Conservation (phyloP, 2,113 vertebrate genomes). For the Perca flavescens region DNA sequence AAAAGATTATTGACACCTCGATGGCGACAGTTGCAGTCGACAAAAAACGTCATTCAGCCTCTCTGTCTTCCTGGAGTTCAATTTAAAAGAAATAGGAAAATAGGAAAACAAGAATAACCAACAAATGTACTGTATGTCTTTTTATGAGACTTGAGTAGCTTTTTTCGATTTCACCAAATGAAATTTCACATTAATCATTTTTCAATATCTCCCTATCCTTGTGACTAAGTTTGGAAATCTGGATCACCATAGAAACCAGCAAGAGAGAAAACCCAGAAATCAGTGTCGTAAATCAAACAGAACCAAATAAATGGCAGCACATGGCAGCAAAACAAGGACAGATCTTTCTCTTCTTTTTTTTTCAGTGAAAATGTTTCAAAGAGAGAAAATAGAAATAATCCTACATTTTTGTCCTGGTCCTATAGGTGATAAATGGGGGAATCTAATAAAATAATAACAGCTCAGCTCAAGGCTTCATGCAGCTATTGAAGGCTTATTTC, state of each 20-base stretch:
- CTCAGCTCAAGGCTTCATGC: not conserved
- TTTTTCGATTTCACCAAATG: conserved; percentile 22
- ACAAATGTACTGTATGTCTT: not conserved
- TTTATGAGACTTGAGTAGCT: not conserved
- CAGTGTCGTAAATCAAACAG: conserved; percentile 59
- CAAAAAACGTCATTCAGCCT: conserved; percentile 4
- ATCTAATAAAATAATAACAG: not conserved
- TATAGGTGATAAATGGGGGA: not conserved
- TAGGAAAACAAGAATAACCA: not conserved
- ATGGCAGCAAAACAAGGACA: not conserved
- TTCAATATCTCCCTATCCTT: conserved; percentile 54
- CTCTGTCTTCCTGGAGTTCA: not conserved
- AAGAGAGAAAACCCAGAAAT: conserved; percentile 9
- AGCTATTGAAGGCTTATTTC: not conserved
- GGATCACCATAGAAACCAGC: conserved; percentile 61
- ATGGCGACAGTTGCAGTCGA: conserved; percentile 20
- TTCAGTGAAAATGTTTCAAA: conserved; percentile 19
- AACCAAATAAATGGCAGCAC: conserved; percentile 45
- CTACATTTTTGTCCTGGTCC: not conserved
- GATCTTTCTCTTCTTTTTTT: not conserved
- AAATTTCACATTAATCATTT: conserved; percentile 62
- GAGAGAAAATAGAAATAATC: not conserved
- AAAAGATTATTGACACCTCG: conserved; percentile 36
- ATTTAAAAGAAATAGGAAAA: conserved; percentile 12
- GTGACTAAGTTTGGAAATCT: conserved; percentile 39